Conservation (phyloP, 2,113 vertebrate species). For the Pseudolaguvia tuberculata region DNA sequence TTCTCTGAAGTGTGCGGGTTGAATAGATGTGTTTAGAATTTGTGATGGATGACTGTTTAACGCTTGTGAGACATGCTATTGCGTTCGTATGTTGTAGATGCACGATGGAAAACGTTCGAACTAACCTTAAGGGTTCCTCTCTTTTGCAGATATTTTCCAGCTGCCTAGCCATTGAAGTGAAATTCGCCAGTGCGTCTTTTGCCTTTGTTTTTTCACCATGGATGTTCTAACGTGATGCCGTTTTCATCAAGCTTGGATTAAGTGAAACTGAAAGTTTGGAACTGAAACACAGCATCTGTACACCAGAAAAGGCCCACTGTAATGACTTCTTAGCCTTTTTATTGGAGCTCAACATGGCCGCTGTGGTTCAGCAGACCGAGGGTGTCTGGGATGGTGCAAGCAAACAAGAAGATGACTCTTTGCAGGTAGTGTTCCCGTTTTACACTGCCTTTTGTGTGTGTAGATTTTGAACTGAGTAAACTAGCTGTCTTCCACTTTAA, state of each 20-base stretch:
- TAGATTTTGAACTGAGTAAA: not conserved
- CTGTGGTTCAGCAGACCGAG: constrained; percentile 84
- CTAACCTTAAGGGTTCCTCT: constrained; percentile 30
- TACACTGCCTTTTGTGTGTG: not conserved
- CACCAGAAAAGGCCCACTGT: constrained; percentile 43
- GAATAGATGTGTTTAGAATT: not conserved
- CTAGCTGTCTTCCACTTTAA: not conserved
- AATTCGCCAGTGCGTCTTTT: not conserved
- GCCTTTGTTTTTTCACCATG: constrained; percentile 14
- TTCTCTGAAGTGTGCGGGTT: not conserved
- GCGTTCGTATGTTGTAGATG: not conserved
- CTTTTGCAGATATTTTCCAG: constrained; percentile 25
- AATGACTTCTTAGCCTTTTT: constrained; percentile 67
- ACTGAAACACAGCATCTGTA: constrained; percentile 38
- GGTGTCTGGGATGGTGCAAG: constrained; percentile 91
- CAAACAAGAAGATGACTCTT: constrained; percentile 79
- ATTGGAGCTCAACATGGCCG: constrained; percentile 78
- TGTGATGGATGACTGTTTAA: not conserved
- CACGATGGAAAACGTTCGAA: not conserved
- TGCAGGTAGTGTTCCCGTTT: constrained; percentile 41
- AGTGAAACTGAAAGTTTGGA: constrained; percentile 14
- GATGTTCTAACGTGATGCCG: constrained; percentile 1
- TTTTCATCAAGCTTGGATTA: not conserved
- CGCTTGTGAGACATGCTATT: not conserved
- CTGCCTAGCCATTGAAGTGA: constrained; percentile 7